Base-by-base conservation (phyloP, 2,888 invertebrate species). In the Oxyscelio sp. region DNA sequence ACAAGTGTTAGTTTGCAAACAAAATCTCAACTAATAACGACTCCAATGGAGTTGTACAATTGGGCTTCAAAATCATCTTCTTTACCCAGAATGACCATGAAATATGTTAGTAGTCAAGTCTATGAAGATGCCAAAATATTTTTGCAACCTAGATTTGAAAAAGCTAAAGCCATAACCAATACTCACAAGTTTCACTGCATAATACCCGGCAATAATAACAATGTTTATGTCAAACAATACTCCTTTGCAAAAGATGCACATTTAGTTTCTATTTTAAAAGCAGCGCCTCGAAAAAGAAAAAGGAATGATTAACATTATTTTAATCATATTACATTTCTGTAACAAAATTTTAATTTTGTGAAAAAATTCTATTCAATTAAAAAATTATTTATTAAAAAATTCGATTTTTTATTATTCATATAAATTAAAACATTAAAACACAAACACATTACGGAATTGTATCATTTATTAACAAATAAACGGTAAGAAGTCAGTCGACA, bases 1-100 rank as follows among this genome's bases (percentile, higher is more conserved):
- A 22, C 56, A 3, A 54, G 70, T 45, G 56, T 58, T 13, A 58
- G 70, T 27, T 31, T 70, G 19, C 73, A 73, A 73, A 73, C 21
- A 38, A 22, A 17, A n/a, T 21, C 56, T 8, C 38, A 66, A 27
- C 50, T 3, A 56, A 59, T 73, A n/a, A 17, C 38, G 61, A 73
- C 40, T 9, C 48, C 61, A 50, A 24, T 38, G 34, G 38, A 75
- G 43, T 54, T 75, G 31, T 63, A 48, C 8, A 43, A 75, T 54
- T 75, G 56, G 75, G 65, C 58, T 24, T 40, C 38, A 22, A 19
- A 38, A 19, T n/a, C 58, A 4, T 8, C 40, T 6, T 13, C 13
- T n/a, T 50, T 50, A 11, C 50, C 50, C 4, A 50, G 50, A 21
- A 21, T 50, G 50, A 50, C 50, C 17, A 8, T 50, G 6, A 17